Conservation (phyloP, 2,113 vertebrate genomes). For the Rhea americana region DNA sequence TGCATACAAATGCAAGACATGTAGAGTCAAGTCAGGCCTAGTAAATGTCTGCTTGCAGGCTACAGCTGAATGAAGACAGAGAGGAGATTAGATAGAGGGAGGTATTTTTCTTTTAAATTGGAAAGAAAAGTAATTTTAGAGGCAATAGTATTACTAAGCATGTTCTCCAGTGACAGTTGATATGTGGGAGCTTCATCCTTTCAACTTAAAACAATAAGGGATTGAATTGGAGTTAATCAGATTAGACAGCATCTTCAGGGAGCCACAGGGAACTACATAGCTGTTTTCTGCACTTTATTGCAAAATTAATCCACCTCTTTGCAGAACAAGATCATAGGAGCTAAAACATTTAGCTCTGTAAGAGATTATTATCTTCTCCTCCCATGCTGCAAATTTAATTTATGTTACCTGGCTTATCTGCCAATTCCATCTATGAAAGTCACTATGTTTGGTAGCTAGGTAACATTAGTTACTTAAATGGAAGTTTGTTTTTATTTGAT, state of each 20-base stretch:
- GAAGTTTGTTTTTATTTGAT: not conserved
- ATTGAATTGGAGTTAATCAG: conserved; percentile 24
- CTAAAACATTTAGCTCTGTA: not conserved
- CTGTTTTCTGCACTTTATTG: conserved; percentile 27
- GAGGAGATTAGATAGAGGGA: conserved; percentile 8
- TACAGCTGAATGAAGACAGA: not conserved
- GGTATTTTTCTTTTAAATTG: conserved; percentile 21
- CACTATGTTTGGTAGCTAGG: not conserved
- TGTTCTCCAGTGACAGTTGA: not conserved
- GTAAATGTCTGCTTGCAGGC: not conserved
- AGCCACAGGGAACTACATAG: not conserved
- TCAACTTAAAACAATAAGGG: not conserved
- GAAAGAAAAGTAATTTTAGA: not conserved
- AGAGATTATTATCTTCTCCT: conserved; percentile 14
- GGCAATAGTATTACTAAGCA: not conserved
- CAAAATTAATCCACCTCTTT: conserved; percentile 39
- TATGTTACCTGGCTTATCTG: not conserved
- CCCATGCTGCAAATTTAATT: not conserved
- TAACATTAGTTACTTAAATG: not conserved
- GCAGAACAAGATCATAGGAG: conserved; percentile 4
- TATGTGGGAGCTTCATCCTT: not conserved
- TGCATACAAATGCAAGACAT: not conserved
- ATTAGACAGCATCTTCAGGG: conserved; percentile 24
- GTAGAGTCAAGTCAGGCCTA: not conserved
- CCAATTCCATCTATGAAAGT: not conserved